Percentiles rank a stretch among this genome's conserved stretches.
phyloP scores from a whole-genome alignment of 1,140 invertebrate genomes.

The Odontomachus brunneus region DNA sequence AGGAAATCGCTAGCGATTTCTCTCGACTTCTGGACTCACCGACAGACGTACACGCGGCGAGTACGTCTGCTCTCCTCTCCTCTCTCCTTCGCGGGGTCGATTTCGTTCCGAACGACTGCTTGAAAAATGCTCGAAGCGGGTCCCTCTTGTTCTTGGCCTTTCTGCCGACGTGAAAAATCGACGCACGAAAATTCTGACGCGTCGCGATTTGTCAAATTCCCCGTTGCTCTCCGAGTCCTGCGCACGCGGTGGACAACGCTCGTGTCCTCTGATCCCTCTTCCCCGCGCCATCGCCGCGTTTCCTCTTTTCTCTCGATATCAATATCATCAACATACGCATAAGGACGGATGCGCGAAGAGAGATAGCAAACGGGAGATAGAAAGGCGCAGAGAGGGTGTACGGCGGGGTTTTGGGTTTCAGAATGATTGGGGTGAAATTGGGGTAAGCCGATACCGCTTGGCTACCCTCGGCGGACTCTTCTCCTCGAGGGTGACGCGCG shows the following conservation, averaged over 20 bases:
- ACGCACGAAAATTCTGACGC: conserved; percentile 81
- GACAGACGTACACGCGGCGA: conserved; percentile 15
- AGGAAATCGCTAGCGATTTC: conserved; percentile 76
- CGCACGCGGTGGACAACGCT: conserved; percentile 55
- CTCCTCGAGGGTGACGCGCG: conserved; percentile 68
- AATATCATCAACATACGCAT: conserved; percentile 75
- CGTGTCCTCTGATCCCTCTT: conserved; percentile 22
- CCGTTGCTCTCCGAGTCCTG: conserved; percentile 23
- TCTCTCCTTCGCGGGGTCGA: conserved; percentile 48
- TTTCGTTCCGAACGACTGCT: conserved; percentile 80
- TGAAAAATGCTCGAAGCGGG: conserved; percentile 80
- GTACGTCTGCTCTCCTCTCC: conserved; percentile 9
- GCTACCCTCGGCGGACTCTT: conserved; percentile 65
- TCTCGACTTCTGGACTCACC: conserved; percentile 50
- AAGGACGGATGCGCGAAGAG: conserved; percentile 41
- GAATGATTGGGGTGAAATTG: conserved; percentile 85
- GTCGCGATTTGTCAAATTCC: conserved; percentile 81
- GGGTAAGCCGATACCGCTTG: conserved; percentile 83
- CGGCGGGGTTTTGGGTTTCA: conserved; percentile 82
- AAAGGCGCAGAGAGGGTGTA: conserved; percentile 47
- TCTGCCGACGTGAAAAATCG: conserved; percentile 80
- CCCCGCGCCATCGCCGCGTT: conserved; percentile 35
- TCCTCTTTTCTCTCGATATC: conserved; percentile 75
- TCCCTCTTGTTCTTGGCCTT: conserved; percentile 72
- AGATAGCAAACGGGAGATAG: conserved; percentile 12